Base-by-base conservation (phyloP, 2,797 vertebrate genomes). In the Falco novaeseelandiae region DNA sequence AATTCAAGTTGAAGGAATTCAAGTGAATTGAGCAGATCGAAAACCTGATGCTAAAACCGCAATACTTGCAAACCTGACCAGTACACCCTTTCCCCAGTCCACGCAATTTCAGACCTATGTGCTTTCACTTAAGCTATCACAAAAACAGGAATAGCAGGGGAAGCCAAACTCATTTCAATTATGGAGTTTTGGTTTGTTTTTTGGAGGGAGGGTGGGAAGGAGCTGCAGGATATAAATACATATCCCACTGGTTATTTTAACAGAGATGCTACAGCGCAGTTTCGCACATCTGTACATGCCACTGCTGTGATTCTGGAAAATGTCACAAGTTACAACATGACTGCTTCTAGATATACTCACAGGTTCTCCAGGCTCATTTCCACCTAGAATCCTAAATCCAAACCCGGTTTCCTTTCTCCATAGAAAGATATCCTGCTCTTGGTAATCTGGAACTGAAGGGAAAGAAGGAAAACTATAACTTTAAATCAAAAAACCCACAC, bases 371-470 rank as follows among this genome's bases (percentile, higher is more conserved):
- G 99, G 98, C 97, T 99, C 99, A 96, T 99, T 99, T 97, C 99
- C 99, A 97, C 99, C 99, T 38, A 99, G 99, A 98, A 99, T 99
- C 98, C 99, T 99, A 98, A 99, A 99, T 96, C 99, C 99, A 92
- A 99, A 99, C 58, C 99, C 99, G 0, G 99, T 99, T 98, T 99
- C 99, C 97, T 99, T 99, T 97, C 99, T 99, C 99, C 99, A 99
- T 95, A 99, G 99, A 98, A 99, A 99, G 97, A 99, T 99, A 98
- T 99, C 99, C 97, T 99, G 99, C 97, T 99, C 99, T 97, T 99
- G 99, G 98, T 99, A 99, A 98, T 99, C 99, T 98, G 99, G 99
- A 98, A 99, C 99, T 99, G 96, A 89, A 96, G 36, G 42, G 29
- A 94, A 73, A 96, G 66, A 90, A 74, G 57, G 54, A 79, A 93